Base-by-base conservation (phyloP, 2,113 vertebrate genomes). In the Sula dactylatra region DNA sequence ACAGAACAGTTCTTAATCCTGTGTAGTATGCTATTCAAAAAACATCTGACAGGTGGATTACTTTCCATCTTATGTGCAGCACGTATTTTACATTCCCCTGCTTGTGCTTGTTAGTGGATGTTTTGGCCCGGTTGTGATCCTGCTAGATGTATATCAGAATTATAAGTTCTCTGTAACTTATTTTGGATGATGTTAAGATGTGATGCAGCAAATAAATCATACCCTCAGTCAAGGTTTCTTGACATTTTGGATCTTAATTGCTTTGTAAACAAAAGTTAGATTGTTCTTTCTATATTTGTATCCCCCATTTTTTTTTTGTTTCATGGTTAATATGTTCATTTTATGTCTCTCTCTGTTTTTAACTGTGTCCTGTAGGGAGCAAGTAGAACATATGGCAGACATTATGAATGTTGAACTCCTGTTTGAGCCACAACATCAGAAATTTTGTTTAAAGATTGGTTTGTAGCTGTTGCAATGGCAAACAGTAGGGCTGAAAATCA, bases 31-130 rank as follows among this genome's bases (percentile, higher is more conserved):
- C 69, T 85, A 18, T 67, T 80, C 40, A 83, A 73, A 55, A 93
- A 80, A 65, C 66, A 70, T 73, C 38, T 93, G 74, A 83, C 71
- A 78, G 31, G 64, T 80, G 50, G 74, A 59, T 90, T 92, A 61
- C 73, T 78, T 93, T 58, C 71, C 80, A 55, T 90, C 66, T 82
- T 96, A 95, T 95, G 65, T 98, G 38, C 54, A 95, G 78, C 93
- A 82, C 40, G 49, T 88, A 80, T 93, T 55, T 94, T 42, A 54
- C 79, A 82, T 95, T 97, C 94, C 56, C 94, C 71, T 88, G 79
- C 65, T 91, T 77, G 38, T 90, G 59, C 90, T 87, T 85, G 44
- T 94, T 90, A 65, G 42, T 0, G 40, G 65, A 65, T 82, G 80
- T 54, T 94, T 86, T 93, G 73, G 82, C 70, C 26, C 17, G 54